A percentile compares a stretch with the other conserved stretches of the same genome.
Conservation (phyloP, 2,113 vertebrate genomes). For the Alosa alosa region DNA sequence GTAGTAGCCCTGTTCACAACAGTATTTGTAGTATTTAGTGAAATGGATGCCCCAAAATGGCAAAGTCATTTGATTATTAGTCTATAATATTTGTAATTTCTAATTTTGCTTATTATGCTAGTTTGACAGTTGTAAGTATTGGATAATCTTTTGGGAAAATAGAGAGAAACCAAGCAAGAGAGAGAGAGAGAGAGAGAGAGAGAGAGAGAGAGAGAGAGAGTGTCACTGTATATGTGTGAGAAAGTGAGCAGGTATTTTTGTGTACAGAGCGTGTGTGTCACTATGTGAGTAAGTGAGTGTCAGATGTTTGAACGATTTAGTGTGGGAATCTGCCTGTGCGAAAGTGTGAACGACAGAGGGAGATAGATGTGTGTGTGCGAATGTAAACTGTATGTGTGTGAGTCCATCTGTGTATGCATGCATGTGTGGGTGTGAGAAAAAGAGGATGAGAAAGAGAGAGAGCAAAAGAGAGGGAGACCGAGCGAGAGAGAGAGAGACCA, state of each 20-base stretch:
- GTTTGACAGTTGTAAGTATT: not conserved
- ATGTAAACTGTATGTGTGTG: not conserved
- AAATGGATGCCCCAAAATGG: no score
- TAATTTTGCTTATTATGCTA: not conserved
- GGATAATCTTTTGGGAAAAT: not conserved
- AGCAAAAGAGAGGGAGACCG: not conserved
- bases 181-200: slow-evolving; percentile 16
- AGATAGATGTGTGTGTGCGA: not conserved
- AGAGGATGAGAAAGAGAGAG: not conserved
- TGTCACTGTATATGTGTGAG: slow-evolving; percentile 14
- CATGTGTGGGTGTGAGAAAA: not conserved
- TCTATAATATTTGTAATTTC: not conserved
- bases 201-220: not conserved
- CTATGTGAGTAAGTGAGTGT: slow-evolving; percentile 10
- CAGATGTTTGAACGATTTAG: slow-evolving; percentile 19
- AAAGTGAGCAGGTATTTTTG: slow-evolving; percentile 17
- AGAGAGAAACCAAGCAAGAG: not conserved
- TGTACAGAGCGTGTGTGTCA: slow-evolving; percentile 15
- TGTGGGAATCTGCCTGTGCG: not conserved
- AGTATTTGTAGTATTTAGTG: not conserved
- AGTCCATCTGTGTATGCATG: not conserved
- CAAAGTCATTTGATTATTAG: no score
- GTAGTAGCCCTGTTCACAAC: not conserved
- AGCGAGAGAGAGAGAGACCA: not conserved
- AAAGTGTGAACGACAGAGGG: not conserved